These are phyloP conservation scores for Scytalopus superciliaris DNA, from an alignment of 2,113 vertebrate species.

Conservation along the genomic window DNA sequence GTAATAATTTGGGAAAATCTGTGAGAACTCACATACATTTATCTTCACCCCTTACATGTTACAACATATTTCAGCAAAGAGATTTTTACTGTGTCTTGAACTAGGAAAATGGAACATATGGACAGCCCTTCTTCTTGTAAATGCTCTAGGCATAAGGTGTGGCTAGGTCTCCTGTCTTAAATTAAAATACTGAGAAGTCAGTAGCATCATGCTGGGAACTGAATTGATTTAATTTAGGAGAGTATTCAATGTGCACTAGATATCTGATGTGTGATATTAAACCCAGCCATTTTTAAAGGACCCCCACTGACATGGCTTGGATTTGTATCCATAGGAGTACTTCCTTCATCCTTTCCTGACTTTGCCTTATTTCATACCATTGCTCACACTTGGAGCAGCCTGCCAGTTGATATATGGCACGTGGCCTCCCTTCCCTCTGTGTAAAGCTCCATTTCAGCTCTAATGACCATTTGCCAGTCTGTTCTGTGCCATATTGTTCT, in stretches of 20 bases:
- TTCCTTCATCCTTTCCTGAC: neutral
- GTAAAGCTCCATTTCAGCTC: neutral
- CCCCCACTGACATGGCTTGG: neutral
- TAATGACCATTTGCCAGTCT: neutral
- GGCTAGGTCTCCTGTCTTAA: neutral
- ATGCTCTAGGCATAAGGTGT: neutral
- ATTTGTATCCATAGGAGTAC: conserved; percentile 18
- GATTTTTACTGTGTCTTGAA: neutral
- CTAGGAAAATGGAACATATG: neutral
- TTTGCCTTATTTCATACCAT: neutral
- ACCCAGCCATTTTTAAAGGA: conserved; percentile 10
- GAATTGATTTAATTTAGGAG: conserved; percentile 49
- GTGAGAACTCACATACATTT: neutral
- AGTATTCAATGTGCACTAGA: conserved; percentile 30
- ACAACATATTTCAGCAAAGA: neutral
- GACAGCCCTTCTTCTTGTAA: neutral
- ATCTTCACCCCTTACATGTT: neutral
- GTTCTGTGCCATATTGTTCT: neutral
- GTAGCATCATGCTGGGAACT: conserved; percentile 21
- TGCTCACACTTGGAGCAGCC: neutral
- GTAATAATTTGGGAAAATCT: neutral
- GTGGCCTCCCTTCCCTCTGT: neutral
- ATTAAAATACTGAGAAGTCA: conserved; percentile 28
- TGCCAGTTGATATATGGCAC: neutral
- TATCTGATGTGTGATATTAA: conserved; percentile 50